Evolutionary conservation across 2,113 vertebrate species (phyloP), one percentile per base, ranked within the genome.

Genomic region (Leucosticte australis): DNA sequence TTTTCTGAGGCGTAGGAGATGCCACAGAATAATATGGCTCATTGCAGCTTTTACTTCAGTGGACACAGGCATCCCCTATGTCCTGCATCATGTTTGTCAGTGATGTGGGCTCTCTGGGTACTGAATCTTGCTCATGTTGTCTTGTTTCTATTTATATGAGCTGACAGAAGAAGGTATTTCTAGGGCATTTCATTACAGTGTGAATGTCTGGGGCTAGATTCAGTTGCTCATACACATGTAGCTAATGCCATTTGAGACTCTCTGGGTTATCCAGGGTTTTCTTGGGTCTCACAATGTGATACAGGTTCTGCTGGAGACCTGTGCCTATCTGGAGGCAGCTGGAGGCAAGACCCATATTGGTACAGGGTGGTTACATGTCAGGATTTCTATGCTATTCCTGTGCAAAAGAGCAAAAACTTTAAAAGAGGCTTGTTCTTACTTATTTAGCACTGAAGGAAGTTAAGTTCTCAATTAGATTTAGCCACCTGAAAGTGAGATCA

Each of bases 51-150:
- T 89, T 35, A 33, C 41, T 55, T 78, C 53, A 46, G 56, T 23
- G 21, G 27, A 6, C 39, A 35, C 12, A 82, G 13, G 33, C 27
- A 67, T 63, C 20, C 10, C 11, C 35, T 39, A 2, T 0, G 2
- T 63, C 18, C 42, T 47, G 57, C 52, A 44, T 41, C 17, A 3
- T 37, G 26, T 68, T 57, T 68, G n/a, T 30, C 37, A 39, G 33
- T 1, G 2, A 47, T 0, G 0, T n/a, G 50, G 20, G 5, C 74
- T 83, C 35, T 68, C 60, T 7, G 6, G 69, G 39, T 33, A 27
- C 30, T 55, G 27, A 74, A 31, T 70, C 35, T 30, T 30, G 7
- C 46, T 94, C 49, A 37, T 10, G 6, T 39, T 79, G 23, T 42
- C 69, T 55, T 67, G 30, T 78, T 71, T 81, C 22, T 28, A 4